phyloP scores from a whole-genome alignment of 1,140 invertebrate genomes.

The Musca domestica region DNA sequence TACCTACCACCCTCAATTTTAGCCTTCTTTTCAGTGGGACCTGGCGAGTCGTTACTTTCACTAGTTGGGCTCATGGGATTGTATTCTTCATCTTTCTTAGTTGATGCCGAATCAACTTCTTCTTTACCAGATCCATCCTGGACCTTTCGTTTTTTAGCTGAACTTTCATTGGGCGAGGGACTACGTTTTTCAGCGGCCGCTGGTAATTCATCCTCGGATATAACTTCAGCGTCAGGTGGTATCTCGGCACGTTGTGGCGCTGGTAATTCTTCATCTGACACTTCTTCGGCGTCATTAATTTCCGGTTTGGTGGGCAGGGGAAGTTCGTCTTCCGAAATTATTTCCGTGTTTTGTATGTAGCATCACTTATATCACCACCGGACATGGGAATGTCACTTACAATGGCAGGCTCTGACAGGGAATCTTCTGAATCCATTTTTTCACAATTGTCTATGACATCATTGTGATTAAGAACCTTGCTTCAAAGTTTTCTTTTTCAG shows the following conservation, averaged over 20 bases:
- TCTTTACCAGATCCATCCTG: slow-evolving; percentile 29
- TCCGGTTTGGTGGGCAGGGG: slow-evolving; percentile 50
- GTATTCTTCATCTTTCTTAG: slow-evolving; percentile 63
- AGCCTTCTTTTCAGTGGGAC: slow-evolving; percentile 64
- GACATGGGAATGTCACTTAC: slow-evolving; percentile 33
- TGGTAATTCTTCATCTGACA: slow-evolving; percentile 74
- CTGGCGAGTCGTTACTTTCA: slow-evolving; percentile 65
- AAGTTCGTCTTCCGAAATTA: slow-evolving; percentile 68
- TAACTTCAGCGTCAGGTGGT: slow-evolving; percentile 77
- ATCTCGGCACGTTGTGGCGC: slow-evolving; percentile 71
- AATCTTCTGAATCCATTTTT: slow-evolving; percentile 42
- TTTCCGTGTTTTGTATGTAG: slow-evolving; percentile 64
- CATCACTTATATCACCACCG: slow-evolving; percentile 39
- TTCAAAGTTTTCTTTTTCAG: slow-evolving; percentile 42
- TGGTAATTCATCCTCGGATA: slow-evolving; percentile 78
- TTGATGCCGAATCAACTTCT: slow-evolving; percentile 30
- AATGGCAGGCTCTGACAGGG: slow-evolving; percentile 37
- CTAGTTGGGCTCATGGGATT: slow-evolving; percentile 77
- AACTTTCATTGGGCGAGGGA: background rate
- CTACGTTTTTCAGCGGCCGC: background rate
- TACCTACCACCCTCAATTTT: slow-evolving; percentile 57
- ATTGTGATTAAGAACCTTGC: slow-evolving; percentile 26
- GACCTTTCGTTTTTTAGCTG: slow-evolving; percentile 38
- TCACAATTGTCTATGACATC: slow-evolving; percentile 25
- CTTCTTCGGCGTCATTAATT: slow-evolving; percentile 62